Evolutionary conservation across 1,140 invertebrate genomes (phyloP), one percentile per base, ranked within the genome.

Genomic region (Brachionus angularis): DNA sequence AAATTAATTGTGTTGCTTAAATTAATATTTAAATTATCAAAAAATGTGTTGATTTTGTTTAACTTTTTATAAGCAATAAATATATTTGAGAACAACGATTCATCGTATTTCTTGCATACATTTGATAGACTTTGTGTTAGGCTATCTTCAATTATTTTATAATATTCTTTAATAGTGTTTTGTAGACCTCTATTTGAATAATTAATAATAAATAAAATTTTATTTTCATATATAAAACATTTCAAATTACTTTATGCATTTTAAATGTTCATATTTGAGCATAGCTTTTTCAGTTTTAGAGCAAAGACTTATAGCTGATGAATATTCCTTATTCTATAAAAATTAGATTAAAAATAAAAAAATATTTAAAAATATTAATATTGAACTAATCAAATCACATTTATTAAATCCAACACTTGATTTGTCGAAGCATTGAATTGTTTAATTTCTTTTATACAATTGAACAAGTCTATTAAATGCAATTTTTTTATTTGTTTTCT

Each of bases 141-240:
- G n/a, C 27, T 58, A 23, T 58, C 53, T 27, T 58, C 53, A 23
- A 58, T 58, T n/a, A 58, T 18, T 12, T 58, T 58, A 25, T 39
- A 58, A 25, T 34, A 58, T 14, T 58, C 34, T 21, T 25, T 39
- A 10, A 58, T 39, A 23, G 53, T 58, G 12, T 58, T 58, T 42
- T 58, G 36, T n/a, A 58, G 39, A 23, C 53, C 34, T 39, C 53
- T 58, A 25, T 39, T 10, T 8, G 25, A 27, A 23, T 39, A 2
- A 25, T 52, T 3, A 55, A 36, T 36, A n/a, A n/a, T n/a, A n/a
- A n/a, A 18, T 34, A 34, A 34, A 39, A 18, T 18, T 1, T n/a
- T 3, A 1, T 36, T 18, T 7, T 7, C 10, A 14, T 10, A 34
- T 4, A 34, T 16, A 36, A 33, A 8, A 39, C 36, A 36, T 34